Evolutionary conservation across 1,140 invertebrate genomes (phyloP).

Genomic region (Drosophila navojoa): DNA sequence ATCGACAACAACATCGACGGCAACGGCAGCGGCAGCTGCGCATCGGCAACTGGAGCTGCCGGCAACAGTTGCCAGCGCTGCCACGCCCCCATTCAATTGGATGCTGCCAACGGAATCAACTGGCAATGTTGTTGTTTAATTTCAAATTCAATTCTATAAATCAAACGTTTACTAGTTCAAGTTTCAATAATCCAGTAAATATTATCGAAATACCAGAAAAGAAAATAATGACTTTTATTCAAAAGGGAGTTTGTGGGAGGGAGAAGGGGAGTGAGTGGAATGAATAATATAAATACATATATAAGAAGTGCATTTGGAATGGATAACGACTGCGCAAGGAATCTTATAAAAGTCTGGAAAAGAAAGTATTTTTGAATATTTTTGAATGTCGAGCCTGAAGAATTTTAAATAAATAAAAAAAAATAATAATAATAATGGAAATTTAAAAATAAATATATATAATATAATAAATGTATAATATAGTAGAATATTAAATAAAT

Average conservation of each 20-base stretch:
- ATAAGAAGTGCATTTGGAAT: too few species aligned
- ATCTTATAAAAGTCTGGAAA: too few species aligned
- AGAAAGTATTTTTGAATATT: too few species aligned
- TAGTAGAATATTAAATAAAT: too few species aligned
- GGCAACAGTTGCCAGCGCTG: constrained; percentile 19
- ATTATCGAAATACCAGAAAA: neutral
- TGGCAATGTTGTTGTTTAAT: constrained; percentile 52
- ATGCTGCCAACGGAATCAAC: constrained; percentile 36
- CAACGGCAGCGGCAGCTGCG: constrained; percentile 15
- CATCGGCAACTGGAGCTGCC: constrained; percentile 18
- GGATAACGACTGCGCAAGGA: too few species aligned
- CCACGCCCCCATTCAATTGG: constrained; percentile 55
- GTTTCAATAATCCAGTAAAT: constrained; percentile 14
- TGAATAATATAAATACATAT: too few species aligned
- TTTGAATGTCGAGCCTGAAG: too few species aligned
- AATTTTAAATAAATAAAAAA: too few species aligned
- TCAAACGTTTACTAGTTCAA: constrained; percentile 28
- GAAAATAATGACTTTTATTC: neutral
- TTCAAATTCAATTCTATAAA: constrained; percentile 36
- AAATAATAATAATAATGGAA: too few species aligned
- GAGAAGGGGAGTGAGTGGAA: too few species aligned
- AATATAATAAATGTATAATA: too few species aligned
- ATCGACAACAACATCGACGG: constrained; percentile 13
- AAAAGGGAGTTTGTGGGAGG: neutral
- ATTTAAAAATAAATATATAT: too few species aligned